phyloP scores from a whole-genome alignment of 2,113 vertebrate species.

The Prunella fulvescens region DNA sequence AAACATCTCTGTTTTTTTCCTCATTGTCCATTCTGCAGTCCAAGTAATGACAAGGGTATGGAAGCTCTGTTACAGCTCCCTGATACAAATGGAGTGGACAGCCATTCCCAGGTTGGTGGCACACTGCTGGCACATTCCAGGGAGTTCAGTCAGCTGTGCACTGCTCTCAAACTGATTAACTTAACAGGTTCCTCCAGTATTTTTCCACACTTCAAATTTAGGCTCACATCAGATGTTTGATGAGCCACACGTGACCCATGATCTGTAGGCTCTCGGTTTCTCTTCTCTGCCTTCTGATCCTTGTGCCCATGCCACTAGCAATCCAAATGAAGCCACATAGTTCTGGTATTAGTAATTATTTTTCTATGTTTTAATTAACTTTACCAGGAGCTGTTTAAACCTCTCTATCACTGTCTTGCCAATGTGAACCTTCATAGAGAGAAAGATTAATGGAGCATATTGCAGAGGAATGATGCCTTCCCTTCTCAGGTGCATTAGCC shows the following conservation, averaged over 20 bases:
- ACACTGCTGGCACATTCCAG: background rate
- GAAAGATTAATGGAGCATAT: background rate
- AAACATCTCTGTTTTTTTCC: background rate
- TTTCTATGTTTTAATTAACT: background rate
- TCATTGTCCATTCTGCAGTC: background rate
- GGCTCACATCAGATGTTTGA: background rate
- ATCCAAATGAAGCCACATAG: background rate
- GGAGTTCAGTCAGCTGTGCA: fast-evolving
- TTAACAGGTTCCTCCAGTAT: background rate
- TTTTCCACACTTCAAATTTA: background rate
- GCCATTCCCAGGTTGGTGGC: background rate
- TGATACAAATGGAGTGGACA: background rate
- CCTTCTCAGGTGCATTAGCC: background rate
- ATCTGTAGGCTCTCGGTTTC: background rate
- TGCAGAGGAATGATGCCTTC: background rate
- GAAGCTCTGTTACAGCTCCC: background rate
- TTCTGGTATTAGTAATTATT: background rate
- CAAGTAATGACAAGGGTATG: background rate
- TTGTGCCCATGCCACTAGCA: background rate
- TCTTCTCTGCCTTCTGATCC: background rate
- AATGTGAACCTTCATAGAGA: background rate
- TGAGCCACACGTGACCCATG: background rate
- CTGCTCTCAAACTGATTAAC: background rate
- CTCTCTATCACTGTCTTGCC: background rate
- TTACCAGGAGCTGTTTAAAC: background rate